These are phyloP conservation scores for Eilema sororculum DNA, from an alignment of 2,888 invertebrate genomes.

Conservation along the genomic window DNA sequence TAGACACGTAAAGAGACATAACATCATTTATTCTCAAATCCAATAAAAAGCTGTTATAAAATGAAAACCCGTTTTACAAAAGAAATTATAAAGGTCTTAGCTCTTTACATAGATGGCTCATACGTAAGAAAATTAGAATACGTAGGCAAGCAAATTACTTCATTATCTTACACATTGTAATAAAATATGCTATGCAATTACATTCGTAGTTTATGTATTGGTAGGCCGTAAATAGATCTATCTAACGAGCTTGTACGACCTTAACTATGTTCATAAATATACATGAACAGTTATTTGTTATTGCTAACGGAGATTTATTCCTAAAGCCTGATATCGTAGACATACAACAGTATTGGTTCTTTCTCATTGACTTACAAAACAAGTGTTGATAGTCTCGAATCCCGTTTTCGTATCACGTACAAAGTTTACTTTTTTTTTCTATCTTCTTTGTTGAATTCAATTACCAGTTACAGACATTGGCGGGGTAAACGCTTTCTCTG, in stretches of 20 bases:
- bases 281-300: conserved; percentile 47
- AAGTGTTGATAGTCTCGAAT: conserved; percentile 70
- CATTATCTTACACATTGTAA: background rate
- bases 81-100: too few relatives aligned
- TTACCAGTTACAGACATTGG: conserved; percentile 73
- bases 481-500: conserved; percentile 62
- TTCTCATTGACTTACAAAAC: conserved; percentile 78
- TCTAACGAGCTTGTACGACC: conserved; percentile 35
- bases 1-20: too few relatives aligned
- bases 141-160: too few relatives aligned
- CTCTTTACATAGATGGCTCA: too few relatives aligned
- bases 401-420: conserved; percentile 78
- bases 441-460: conserved; percentile 81
- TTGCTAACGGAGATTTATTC: conserved; percentile 47
- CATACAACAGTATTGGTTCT: conserved; percentile 48
- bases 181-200: conserved; percentile 26
- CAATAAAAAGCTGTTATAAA: too few relatives aligned
- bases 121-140: background rate
- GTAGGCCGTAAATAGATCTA: conserved; percentile 38
- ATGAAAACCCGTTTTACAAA: too few relatives aligned
- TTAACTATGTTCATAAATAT: conserved; percentile 44
- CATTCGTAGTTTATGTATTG: conserved; percentile 30
- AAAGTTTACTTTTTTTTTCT: conserved; percentile 78
- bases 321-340: conserved; percentile 42
- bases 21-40: too few relatives aligned